These are phyloP conservation scores for Drosophila affinis DNA, from an alignment of 2,888 invertebrate species.

Conservation along the genomic window DNA sequence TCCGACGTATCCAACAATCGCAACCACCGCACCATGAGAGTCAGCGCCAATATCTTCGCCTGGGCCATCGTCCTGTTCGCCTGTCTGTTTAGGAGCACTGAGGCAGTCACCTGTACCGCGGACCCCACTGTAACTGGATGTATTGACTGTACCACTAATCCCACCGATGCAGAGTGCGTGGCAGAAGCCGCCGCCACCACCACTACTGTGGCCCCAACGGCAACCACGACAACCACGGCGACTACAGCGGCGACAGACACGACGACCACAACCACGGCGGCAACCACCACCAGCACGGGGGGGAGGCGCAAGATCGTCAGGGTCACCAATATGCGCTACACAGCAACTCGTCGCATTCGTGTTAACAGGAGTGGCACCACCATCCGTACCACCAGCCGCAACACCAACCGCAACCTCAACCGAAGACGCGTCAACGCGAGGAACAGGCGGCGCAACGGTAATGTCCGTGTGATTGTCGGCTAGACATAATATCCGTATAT, in stretches of 20 bases:
- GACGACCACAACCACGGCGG: slow-evolving; percentile 1
- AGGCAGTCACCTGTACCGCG: slow-evolving; percentile 38
- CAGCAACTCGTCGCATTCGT: slow-evolving; percentile 20
- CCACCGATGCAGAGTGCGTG: slow-evolving; percentile 21
- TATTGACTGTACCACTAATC: slow-evolving; percentile 23
- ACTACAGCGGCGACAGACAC: neutral
- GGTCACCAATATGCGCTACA: slow-evolving; percentile 28
- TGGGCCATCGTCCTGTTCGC: slow-evolving; percentile 12
- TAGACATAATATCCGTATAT: slow-evolving; percentile 1
- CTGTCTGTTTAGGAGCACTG: slow-evolving; percentile 14
- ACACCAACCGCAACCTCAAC: slow-evolving; percentile 13
- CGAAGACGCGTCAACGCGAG: slow-evolving; percentile 5
- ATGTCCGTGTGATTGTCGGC: slow-evolving; percentile 39
- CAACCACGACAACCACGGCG: neutral
- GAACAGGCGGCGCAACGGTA: neutral
- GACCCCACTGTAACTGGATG: slow-evolving; percentile 24
- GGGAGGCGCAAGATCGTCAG: slow-evolving; percentile 23
- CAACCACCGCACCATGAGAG: neutral
- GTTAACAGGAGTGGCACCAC: slow-evolving; percentile 14
- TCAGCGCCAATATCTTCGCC: slow-evolving; percentile 3
- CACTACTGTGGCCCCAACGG: slow-evolving; percentile 4
- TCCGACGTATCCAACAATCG: neutral
- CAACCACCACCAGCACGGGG: neutral
- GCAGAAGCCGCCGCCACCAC: slow-evolving; percentile 25
- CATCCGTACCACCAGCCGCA: neutral